Percentiles rank a stretch among this genome's conserved stretches.
phyloP scores from a whole-genome alignment of 2,888 invertebrate species.

The Eristalis intricaria region DNA sequence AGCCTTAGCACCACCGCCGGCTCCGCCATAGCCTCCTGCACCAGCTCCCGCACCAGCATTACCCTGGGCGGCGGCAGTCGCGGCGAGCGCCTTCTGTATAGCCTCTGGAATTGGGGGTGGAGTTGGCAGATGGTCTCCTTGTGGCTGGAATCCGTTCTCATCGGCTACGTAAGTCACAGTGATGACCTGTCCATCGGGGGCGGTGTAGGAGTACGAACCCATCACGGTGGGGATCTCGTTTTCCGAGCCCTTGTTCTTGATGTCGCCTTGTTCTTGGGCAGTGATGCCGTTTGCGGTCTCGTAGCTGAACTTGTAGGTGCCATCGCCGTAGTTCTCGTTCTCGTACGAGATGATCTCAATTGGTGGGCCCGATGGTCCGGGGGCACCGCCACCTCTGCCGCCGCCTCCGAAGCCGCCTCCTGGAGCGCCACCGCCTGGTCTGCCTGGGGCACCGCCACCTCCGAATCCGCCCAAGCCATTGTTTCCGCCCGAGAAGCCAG shows the following conservation, averaged over 20 bases:
- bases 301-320: conserved; percentile 84
- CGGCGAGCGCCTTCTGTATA: conserved; percentile 84
- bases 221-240: conserved; percentile 83
- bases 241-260: conserved; percentile 84
- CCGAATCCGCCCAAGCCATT: conserved; percentile 78
- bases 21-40: conserved; percentile 76
- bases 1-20: conserved; percentile 74
- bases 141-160: conserved; percentile 86
- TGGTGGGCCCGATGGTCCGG: conserved; percentile 79
- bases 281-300: conserved; percentile 86
- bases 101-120: conserved; percentile 86
- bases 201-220: conserved; percentile 85
- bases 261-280: conserved; percentile 84
- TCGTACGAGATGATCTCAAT: conserved; percentile 83
- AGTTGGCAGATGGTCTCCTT: conserved; percentile 84
- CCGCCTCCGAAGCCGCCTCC: conserved; percentile 74
- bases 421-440: conserved; percentile 77
- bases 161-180: conserved; percentile 85
- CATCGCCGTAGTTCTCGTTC: conserved; percentile 84
- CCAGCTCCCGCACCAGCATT: conserved; percentile 73
- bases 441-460: conserved; percentile 77
- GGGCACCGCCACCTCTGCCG: conserved; percentile 74
- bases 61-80: conserved; percentile 82
- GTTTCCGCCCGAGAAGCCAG: conserved; percentile 79
- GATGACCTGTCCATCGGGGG: conserved; percentile 85